Base-by-base conservation (phyloP, 2,888 invertebrate species). In the Lampropteryx suffumata region DNA sequence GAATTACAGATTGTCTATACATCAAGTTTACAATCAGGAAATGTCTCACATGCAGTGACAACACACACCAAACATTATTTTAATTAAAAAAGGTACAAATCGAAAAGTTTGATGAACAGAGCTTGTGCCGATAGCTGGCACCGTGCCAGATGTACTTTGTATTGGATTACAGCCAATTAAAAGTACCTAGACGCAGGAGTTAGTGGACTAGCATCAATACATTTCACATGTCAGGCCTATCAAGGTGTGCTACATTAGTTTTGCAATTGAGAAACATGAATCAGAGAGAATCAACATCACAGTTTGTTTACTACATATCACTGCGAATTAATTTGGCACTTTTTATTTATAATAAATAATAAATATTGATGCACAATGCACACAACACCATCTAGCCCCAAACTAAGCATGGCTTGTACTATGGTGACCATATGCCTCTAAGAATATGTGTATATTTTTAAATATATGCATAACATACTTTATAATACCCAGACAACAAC, bases 101-200 rank as follows among this genome's bases (percentile, higher is more conserved):
- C 81, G 70, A 87, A 78, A 82, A 79, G 73, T 85, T 86, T 86
- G 84, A 89, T 85, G 84, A 82, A 83, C 81, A 81, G 78, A 76
- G 74, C 79, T 67, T 83, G 82, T 81, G 84, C 82, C 84, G 76
- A 88, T 86, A 77, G 69, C 67, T 90, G 90, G 90, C 80, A 26
- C 0, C 4, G 1, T 67, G 84, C 89, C 90, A 90, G 78, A 79
- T 82, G 84, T 83, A 88, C 83, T 89, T 87, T 85, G 83, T 82
- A 86, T 88, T 89, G 89, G 90, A 90, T 87, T 86, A 83, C 69
- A 81, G 88, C 90, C 90, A 90, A 89, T 90, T 89, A 90, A 88
- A 87, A 86, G 80, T 81, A 82, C 76, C 75, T 79, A 81, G 60
- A 73, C 68, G 70, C 77, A 73, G 71, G 67, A 73, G 73, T 73